These are phyloP conservation scores for Falco columbarius DNA, from an alignment of 2,797 vertebrate genomes.

Conservation along the genomic window DNA sequence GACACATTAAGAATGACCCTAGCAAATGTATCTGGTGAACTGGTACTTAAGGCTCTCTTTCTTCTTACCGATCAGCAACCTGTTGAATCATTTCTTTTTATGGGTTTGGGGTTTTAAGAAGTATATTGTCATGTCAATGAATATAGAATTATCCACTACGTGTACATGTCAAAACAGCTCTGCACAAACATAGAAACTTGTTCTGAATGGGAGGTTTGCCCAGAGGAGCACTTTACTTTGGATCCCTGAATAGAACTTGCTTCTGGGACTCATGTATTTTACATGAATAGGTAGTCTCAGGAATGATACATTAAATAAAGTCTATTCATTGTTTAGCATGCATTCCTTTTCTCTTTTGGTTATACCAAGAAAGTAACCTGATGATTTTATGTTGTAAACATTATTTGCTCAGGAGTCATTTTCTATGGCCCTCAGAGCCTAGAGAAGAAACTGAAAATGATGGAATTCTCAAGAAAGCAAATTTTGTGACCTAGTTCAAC, in stretches of 20 bases:
- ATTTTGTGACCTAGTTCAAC: slow-evolving; percentile 4
- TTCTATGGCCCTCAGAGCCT: neutral
- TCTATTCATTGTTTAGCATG: slow-evolving; percentile 3
- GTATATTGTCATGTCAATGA: neutral
- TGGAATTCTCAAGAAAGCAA: neutral
- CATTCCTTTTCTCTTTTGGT: neutral
- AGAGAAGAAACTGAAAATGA: neutral
- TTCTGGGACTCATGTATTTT: slow-evolving; percentile 51
- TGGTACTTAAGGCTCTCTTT: neutral
- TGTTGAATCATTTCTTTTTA: neutral
- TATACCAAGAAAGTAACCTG: neutral
- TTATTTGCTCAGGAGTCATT: neutral
- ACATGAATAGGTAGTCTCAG: slow-evolving; percentile 3
- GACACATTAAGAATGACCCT: neutral
- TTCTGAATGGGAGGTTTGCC: neutral
- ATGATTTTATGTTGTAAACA: slow-evolving; percentile 35
- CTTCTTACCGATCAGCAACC: neutral
- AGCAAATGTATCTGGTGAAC: neutral
- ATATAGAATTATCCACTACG: neutral
- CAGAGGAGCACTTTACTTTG: neutral
- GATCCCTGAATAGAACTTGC: slow-evolving; percentile 29
- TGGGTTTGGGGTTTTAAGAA: neutral
- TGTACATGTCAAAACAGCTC: neutral
- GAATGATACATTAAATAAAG: slow-evolving; percentile 33
- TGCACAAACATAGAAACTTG: neutral